These are phyloP conservation scores for Xiphophorus maculatus DNA, from an alignment of 2,113 vertebrate species.

Conservation along the genomic window DNA sequence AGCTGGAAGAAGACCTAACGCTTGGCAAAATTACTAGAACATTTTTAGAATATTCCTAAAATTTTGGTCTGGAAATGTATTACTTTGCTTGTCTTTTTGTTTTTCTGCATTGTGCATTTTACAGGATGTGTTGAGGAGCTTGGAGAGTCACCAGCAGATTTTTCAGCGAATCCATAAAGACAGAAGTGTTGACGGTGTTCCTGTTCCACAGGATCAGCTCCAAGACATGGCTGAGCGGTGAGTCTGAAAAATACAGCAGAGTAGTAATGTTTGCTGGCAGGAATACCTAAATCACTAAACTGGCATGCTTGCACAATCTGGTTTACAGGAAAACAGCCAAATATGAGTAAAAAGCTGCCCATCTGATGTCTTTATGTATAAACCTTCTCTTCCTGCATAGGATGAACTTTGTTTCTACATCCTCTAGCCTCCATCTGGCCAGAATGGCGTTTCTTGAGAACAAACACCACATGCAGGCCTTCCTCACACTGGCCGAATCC, in stretches of 20 bases:
- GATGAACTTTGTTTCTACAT: slow-evolving; percentile 93
- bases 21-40: neutral
- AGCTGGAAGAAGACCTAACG: neutral
- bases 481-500: slow-evolving; percentile 91
- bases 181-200: slow-evolving; percentile 90
- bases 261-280: neutral
- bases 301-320: slow-evolving; percentile 1
- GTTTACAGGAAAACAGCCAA: neutral
- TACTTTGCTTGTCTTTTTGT: neutral
- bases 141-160: slow-evolving; percentile 90
- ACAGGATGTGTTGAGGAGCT: slow-evolving; percentile 91
- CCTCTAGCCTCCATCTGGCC: slow-evolving; percentile 90
- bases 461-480: slow-evolving; percentile 94
- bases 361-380: slow-evolving; percentile 21
- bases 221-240: slow-evolving; percentile 97
- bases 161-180: slow-evolving; percentile 93
- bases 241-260: neutral
- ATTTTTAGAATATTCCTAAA: neutral
- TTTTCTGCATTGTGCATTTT: slow-evolving; percentile 10
- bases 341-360: neutral
- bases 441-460: slow-evolving; percentile 96
- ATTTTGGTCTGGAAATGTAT: neutral
- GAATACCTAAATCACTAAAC: neutral
- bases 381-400: slow-evolving; percentile 74
- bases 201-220: slow-evolving; percentile 90